phyloP scores from a whole-genome alignment of 2,888 invertebrate genomes.

The Ormyrus nitidulus region DNA sequence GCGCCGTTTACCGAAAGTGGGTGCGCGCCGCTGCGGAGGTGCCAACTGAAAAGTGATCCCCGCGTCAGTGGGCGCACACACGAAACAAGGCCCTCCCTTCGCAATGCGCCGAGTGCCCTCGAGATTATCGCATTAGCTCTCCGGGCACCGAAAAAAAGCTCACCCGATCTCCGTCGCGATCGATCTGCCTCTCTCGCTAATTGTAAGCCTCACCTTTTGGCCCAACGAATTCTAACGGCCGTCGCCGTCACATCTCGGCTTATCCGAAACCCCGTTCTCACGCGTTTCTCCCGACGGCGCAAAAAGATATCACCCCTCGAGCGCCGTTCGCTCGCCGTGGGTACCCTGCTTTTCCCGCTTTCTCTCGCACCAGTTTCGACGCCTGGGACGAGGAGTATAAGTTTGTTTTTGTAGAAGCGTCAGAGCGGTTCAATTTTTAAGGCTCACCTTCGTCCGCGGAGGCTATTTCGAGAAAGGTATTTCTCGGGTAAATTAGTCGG shows the following conservation, averaged over 20 bases:
- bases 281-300: background rate
- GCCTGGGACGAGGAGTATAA: too few species aligned
- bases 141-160: slow-evolving; percentile 30
- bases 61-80: background rate
- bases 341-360: background rate
- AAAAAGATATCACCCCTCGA: background rate
- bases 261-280: slow-evolving; percentile 53
- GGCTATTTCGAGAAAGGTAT: too few species aligned
- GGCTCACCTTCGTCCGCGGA: too few species aligned
- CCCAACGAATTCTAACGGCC: slow-evolving; percentile 9
- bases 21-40: slow-evolving; percentile 3
- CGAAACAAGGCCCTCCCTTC: background rate
- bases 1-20: too few species aligned
- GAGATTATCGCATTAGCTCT: slow-evolving; percentile 15
- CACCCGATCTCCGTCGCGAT: slow-evolving; percentile 3
- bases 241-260: slow-evolving; percentile 9
- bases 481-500: too few species aligned
- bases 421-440: too few species aligned
- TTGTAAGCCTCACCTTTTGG: slow-evolving; percentile 21
- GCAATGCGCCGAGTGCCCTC: background rate
- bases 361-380: background rate
- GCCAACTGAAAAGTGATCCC: slow-evolving; percentile 45
- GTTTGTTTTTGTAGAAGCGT: too few species aligned
- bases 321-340: background rate
- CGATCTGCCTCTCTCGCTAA: slow-evolving; percentile 17